Evolutionary conservation across 2,113 vertebrate species (phyloP), one percentile per base, ranked within the genome.

Genomic region (Halcyon malimbica): DNA sequence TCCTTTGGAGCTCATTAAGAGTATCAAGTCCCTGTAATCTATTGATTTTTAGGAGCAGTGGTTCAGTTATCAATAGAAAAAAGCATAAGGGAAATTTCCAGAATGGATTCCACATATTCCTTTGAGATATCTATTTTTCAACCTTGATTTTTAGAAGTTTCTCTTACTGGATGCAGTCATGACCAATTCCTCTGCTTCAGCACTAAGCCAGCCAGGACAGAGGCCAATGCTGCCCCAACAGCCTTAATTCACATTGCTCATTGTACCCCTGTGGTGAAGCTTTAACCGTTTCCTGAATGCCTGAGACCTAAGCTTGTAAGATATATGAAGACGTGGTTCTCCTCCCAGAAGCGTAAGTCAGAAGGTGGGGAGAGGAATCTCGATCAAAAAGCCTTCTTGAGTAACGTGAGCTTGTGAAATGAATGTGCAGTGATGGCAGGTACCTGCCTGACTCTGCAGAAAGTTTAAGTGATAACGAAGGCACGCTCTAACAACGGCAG

Each of bases 1-100:
- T 92, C 86, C 89, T 92, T 54, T 87, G 83, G 73, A 96, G 65
- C 80, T 94, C 95, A 89, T 94, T 91, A 91, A 68, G 13, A 8
- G 9, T 10, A 93, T 48, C 0, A 9, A 93, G 69, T 28, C 70
- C 62, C 53, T 73, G 67, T 57, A 84, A 96, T 82, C 68, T 57
- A 76, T 76, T 62, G 95, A 92, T 89, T 87, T 87, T 92, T 23
- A 42, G 57, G 39, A 92, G 50, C 41, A 84, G 73, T 2, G 57
- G 76, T 79, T 82, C 4, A 4, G 21, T 71, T 87, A 86, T 68
- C 86, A 76, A 76, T 87, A 44, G 13, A 82, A 91, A 84, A 84
- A 84, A 92, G 29, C 1, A 0, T 9, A 57, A 35, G 29, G 39
- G 53, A 89, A 64, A 53, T 50, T 76, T 91, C 59, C 54, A 87